Conservation (phyloP, 2,797 vertebrate species). For the Columba guinea region DNA sequence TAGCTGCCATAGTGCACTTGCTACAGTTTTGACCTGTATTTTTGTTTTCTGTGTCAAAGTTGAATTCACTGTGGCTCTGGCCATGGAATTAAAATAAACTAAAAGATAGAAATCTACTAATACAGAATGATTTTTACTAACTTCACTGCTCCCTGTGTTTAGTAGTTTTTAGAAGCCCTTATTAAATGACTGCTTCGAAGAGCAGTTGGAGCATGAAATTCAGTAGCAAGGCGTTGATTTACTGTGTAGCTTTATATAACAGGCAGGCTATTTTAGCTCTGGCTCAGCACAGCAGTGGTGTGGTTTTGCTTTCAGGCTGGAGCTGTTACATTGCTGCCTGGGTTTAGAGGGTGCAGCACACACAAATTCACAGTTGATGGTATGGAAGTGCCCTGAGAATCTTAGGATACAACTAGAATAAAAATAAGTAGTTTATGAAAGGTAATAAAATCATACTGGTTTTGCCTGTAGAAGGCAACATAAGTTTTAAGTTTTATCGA, state of each 20-base stretch:
- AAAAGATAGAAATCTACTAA: not conserved
- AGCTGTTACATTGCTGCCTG: not conserved
- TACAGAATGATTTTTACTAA: not conserved
- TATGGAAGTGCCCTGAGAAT: not conserved
- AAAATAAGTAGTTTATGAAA: not conserved
- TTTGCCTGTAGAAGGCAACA: not conserved
- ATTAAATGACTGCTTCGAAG: not conserved
- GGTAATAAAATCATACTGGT: not conserved
- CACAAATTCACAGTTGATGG: not conserved
- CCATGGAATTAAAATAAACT: not conserved
- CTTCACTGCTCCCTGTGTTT: not conserved
- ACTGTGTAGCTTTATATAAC: slow-evolving; percentile 58
- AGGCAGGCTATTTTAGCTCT: slow-evolving; percentile 46
- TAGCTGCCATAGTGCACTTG: not conserved
- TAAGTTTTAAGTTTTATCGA: not conserved
- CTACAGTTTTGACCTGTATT: not conserved
- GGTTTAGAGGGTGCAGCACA: not conserved
- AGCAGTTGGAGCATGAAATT: slow-evolving; percentile 51
- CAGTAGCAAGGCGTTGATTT: slow-evolving; percentile 40
- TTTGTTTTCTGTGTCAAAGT: not conserved
- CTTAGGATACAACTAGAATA: not conserved
- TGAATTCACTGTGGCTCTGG: not conserved
- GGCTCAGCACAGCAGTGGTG: not conserved
- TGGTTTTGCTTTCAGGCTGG: slow-evolving; percentile 11
- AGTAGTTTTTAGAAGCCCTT: not conserved